These are phyloP conservation scores for Eupithecia pulchellata DNA, from an alignment of 2,888 invertebrate species.

Conservation along the genomic window DNA sequence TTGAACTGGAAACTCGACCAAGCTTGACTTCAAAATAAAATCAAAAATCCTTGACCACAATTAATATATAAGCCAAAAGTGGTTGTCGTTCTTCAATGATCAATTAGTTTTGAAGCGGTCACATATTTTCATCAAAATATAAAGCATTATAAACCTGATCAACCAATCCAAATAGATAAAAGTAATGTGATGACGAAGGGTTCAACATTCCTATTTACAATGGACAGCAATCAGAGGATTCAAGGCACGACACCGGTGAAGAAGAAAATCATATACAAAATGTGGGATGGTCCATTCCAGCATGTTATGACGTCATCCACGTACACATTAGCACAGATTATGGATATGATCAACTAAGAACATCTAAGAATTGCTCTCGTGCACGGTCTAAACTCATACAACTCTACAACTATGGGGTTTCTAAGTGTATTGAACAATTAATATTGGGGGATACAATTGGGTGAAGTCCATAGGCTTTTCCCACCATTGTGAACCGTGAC, in stretches of 20 bases:
- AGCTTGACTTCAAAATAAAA: constrained; percentile 25
- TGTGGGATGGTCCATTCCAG: constrained; percentile 36
- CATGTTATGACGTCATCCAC: constrained; percentile 38
- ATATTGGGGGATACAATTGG: constrained; percentile 46
- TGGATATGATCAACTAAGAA: constrained; percentile 45
- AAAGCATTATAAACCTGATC: constrained; percentile 59
- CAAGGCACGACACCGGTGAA: constrained; percentile 28
- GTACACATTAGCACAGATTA: constrained; percentile 54
- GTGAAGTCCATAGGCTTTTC: constrained; percentile 52
- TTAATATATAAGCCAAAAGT: constrained; percentile 35
- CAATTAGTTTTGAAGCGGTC: constrained; percentile 70
- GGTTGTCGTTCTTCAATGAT: constrained; percentile 40
- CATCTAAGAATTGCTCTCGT: constrained; percentile 48
- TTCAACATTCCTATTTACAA: constrained; percentile 55
- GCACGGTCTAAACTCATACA: constrained; percentile 41
- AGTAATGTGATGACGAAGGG: constrained; percentile 23
- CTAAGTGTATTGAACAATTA: constrained; percentile 40
- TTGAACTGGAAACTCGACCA: constrained; percentile 11
- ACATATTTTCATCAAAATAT: constrained; percentile 51
- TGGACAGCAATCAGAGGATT: constrained; percentile 19
- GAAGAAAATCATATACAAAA: constrained; percentile 37
- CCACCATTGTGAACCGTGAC: constrained; percentile 55
- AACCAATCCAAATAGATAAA: constrained; percentile 40
- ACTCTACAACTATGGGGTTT: constrained; percentile 31
- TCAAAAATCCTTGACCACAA: constrained; percentile 38